Conservation (phyloP, 2,797 vertebrate genomes). For the Emydoidea blandingii region DNA sequence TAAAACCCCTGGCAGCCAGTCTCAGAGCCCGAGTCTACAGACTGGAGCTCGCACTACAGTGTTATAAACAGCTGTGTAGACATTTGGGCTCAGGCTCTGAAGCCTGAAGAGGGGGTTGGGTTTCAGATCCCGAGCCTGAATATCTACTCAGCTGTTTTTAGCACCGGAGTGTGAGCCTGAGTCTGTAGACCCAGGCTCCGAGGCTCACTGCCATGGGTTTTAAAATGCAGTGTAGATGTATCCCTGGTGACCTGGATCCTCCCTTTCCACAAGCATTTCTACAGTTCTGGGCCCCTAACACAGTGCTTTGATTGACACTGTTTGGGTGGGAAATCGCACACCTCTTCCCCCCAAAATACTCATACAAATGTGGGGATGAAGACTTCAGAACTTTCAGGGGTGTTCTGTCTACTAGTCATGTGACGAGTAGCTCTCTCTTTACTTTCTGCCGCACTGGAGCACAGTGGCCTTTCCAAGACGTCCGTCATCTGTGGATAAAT, state of each 20-base stretch:
- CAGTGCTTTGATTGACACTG: background rate
- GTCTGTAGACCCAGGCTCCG: background rate
- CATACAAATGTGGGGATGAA: background rate
- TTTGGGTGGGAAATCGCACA: background rate
- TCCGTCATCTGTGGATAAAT: background rate
- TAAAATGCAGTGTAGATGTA: background rate
- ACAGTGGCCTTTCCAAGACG: background rate
- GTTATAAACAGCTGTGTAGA: background rate
- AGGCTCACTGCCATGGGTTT: background rate
- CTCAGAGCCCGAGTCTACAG: background rate
- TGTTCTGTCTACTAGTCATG: background rate
- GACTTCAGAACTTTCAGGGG: no score
- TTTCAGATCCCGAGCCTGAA: no score
- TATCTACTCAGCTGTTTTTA: background rate
- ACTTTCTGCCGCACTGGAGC: background rate
- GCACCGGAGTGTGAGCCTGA: no score
- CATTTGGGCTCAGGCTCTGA: background rate
- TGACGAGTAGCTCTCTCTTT: background rate
- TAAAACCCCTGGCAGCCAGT: background rate
- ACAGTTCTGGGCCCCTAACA: background rate
- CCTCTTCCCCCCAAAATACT: background rate
- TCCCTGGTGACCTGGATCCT: background rate
- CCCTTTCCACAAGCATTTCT: background rate
- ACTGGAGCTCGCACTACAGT: background rate
- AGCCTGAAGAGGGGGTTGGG: no score